Percentiles rank a stretch among this genome's conserved stretches.
Conservation (phyloP, 2,888 invertebrate species). For the Sarcophaga subvicina region DNA sequence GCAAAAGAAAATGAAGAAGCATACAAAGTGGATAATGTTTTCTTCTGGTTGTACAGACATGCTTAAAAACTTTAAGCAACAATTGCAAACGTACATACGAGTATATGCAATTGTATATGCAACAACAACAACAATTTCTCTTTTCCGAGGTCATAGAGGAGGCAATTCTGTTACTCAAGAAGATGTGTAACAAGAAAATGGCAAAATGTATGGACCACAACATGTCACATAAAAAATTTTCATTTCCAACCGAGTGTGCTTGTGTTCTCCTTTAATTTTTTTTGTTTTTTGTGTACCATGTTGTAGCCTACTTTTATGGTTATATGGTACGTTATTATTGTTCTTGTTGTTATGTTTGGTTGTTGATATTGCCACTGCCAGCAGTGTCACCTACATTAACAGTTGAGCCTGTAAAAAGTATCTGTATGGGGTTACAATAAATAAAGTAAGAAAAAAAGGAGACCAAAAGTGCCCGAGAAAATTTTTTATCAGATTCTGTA, state of each 20-base stretch:
- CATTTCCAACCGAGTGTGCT: conserved; percentile 73
- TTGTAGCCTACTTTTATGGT: conserved; percentile 25
- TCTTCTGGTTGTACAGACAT: conserved; percentile 41
- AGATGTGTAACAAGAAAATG: conserved; percentile 12
- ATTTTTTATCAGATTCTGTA: conserved; percentile 40
- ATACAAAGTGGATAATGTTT: conserved; percentile 52
- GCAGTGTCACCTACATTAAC: neutral
- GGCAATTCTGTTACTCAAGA: neutral
- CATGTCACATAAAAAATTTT: conserved; percentile 75
- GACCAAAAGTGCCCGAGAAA: conserved; percentile 1
- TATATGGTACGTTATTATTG: neutral
- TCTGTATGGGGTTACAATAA: no score
- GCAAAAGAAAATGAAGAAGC: neutral
- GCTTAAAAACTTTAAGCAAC: conserved; percentile 49
- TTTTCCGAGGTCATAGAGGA: conserved; percentile 12
- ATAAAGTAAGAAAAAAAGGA: no score
- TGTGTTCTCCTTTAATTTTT: neutral
- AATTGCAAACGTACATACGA: conserved; percentile 2
- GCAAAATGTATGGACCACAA: conserved; percentile 60
- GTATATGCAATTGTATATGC: no score
- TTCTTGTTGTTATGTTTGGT: neutral
- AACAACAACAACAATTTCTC: no score
- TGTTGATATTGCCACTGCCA: neutral
- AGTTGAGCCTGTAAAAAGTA: neutral
- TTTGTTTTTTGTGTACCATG: neutral